Evolutionary conservation across 2,797 vertebrate species (phyloP).

Genomic region (Sparus aurata): DNA sequence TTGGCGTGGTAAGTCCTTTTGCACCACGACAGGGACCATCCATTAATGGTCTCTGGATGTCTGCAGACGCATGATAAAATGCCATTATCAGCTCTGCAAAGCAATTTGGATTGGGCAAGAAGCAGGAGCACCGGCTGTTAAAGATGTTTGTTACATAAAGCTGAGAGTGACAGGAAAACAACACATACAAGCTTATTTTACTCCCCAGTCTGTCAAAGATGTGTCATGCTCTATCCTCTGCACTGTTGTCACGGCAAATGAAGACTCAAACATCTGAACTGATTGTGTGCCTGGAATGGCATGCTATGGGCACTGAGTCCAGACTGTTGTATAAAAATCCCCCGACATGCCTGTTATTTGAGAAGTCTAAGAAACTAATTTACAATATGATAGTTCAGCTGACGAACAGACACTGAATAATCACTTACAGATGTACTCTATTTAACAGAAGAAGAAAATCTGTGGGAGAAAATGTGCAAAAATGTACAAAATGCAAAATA

Average conservation of each 20-base stretch:
- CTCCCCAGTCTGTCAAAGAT: conserved; percentile 75
- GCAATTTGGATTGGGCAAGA: conserved; percentile 57
- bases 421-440: conserved; percentile 27
- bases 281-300: conserved; percentile 61
- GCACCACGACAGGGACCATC: conserved; percentile 35
- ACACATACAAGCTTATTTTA: conserved; percentile 76
- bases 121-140: conserved; percentile 46
- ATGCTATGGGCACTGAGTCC: conserved; percentile 60
- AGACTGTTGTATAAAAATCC: conserved; percentile 59
- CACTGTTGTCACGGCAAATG: conserved; percentile 79
- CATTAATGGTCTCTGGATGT: conserved; percentile 58
- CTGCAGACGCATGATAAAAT: conserved; percentile 53
- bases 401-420: conserved; percentile 23
- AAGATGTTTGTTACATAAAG: conserved; percentile 71
- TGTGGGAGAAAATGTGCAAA: background rate
- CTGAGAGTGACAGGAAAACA: conserved; percentile 72
- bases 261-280: conserved; percentile 77
- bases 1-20: conserved; percentile 46
- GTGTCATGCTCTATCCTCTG: conserved; percentile 73
- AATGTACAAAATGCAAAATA: background rate
- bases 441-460: conserved; percentile 3
- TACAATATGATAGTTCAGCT: conserved; percentile 45
- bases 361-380: conserved; percentile 61
- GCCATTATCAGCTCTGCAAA: conserved; percentile 57
- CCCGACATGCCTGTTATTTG: conserved; percentile 61